phyloP scores from a whole-genome alignment of 2,888 invertebrate genomes.

The Melanostoma scalare region DNA sequence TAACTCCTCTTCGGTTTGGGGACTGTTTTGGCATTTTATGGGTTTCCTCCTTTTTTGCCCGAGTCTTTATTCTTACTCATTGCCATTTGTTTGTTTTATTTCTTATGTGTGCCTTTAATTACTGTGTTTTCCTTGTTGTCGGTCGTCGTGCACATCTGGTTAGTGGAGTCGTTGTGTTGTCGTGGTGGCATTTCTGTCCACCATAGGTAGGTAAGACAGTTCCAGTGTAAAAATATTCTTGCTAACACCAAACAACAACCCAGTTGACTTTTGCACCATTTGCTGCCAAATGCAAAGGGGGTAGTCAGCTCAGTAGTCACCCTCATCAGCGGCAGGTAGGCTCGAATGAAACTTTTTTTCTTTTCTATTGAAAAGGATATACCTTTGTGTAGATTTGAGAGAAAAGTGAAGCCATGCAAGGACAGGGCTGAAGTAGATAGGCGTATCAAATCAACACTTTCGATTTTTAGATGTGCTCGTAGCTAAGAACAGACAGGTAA shows the following conservation, averaged over 20 bases:
- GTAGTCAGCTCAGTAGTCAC: background rate
- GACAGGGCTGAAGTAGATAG: too few species aligned
- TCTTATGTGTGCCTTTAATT: constrained; percentile 40
- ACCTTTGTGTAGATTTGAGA: too few species aligned
- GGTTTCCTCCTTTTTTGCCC: constrained; percentile 61
- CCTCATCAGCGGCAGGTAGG: too few species aligned
- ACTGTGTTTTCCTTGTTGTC: constrained; percentile 29
- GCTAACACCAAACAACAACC: constrained; percentile 8
- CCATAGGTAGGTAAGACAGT: background rate
- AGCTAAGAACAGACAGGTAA: too few species aligned
- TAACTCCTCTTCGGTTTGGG: constrained; percentile 25
- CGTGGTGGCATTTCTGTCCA: background rate
- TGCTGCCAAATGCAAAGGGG: background rate
- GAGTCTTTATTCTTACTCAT: constrained; percentile 1
- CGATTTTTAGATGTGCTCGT: too few species aligned
- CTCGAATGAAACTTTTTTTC: too few species aligned
- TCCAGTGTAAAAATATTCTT: background rate
- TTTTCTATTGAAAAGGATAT: too few species aligned
- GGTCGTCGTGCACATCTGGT: constrained; percentile 24
- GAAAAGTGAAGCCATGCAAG: too few species aligned
- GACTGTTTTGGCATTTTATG: constrained; percentile 66
- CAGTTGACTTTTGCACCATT: constrained; percentile 32
- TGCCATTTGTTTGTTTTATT: constrained; percentile 29
- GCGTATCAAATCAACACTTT: too few species aligned
- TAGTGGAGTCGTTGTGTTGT: background rate